Evolutionary conservation across 2,797 vertebrate species (phyloP), one percentile per base, ranked within the genome.

Genomic region (Balearica regulorum): DNA sequence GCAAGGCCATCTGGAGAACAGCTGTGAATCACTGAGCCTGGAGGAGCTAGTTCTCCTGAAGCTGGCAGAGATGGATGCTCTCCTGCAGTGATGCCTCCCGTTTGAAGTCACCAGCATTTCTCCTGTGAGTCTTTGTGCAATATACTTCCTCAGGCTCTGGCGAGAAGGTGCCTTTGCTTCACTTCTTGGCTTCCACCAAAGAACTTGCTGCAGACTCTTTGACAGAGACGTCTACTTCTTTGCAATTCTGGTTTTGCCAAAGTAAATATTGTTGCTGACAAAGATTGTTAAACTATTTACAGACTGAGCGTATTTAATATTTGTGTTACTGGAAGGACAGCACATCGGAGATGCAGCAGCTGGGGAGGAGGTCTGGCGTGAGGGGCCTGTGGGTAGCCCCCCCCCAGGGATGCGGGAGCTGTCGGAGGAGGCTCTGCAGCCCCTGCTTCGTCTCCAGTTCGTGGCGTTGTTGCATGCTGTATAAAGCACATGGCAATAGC

Each of bases 401-500:
- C 44, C 44, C 93, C 80, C 55, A 44, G 84, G 86, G 73, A 14
- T 73, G 66, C 88, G 39, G 87, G 93, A 91, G 85, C 93, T 84
- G 66, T 43, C 2, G 4, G 75, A 76, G 64, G 79, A 68, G 41
- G 66, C 87, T 92, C 95, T 64, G 80, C 66, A 86, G 93, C 86
- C 88, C 80, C 68, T 41, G 39, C 68, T 39, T 60, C 43, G 79
- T 61, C 80, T 86, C 73, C 65, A 20, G 68, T 28, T 87, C 80
- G 11, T 83, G 85, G 92, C 46, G 35, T 90, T 95, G 97, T 97
- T 98, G 98, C 98, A 98, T 98, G 98, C 96, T 98, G 96, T 98
- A 97, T 96, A 98, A 98, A 97, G 81, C 96, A 97, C 96, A 5
- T 94, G 88, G 93, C 93, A 93, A 90, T 97, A 94, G 96, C 94